phyloP scores from a whole-genome alignment of 2,888 invertebrate species.

The Luffia ferchaultella region DNA sequence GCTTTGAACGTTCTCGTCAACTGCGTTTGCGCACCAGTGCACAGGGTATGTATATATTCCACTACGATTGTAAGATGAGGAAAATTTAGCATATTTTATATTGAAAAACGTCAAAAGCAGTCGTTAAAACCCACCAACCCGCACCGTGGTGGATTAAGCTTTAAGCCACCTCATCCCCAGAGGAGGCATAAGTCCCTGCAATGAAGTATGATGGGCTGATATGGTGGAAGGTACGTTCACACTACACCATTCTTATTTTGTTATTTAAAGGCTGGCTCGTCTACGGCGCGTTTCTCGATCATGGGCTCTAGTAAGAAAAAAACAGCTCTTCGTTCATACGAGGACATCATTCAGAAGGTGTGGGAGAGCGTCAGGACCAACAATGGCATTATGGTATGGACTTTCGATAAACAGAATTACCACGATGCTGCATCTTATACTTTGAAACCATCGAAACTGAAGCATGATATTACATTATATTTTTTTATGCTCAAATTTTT shows the following conservation, averaged over 20 bases:
- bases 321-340: constrained; percentile 72
- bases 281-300: constrained; percentile 52
- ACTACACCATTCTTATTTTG: neutral
- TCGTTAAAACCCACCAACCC: neutral
- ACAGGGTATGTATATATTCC: constrained; percentile 65
- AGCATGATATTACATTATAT: too few species aligned
- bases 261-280: constrained; percentile 37
- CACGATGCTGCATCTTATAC: too few species aligned
- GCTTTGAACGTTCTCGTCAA: constrained; percentile 91
- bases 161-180: too few species aligned
- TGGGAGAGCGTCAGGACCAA: constrained; percentile 95
- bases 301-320: constrained; percentile 68
- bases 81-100: neutral
- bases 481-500: too few species aligned
- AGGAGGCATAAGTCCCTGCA: too few species aligned
- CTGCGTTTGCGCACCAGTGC: constrained; percentile 91
- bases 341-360: constrained; percentile 89
- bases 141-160: too few species aligned
- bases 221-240: neutral
- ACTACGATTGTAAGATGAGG: neutral
- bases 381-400: constrained; percentile 93
- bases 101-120: neutral
- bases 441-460: too few species aligned
- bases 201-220: too few species aligned
- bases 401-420: neutral